Conservation (phyloP, 2,113 vertebrate genomes). For the Girardinichthys multiradiatus region DNA sequence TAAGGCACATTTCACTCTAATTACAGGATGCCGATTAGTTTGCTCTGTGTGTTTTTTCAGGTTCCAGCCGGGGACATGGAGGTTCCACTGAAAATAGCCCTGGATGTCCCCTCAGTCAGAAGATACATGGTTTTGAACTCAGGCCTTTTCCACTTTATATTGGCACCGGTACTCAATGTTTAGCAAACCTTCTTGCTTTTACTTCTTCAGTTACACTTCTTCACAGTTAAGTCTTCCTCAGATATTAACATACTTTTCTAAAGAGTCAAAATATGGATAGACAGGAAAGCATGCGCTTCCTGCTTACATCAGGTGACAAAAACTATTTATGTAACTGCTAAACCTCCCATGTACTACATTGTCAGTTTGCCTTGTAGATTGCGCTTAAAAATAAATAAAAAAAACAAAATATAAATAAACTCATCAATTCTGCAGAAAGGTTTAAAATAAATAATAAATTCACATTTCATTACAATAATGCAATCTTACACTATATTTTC, state of each 20-base stretch:
- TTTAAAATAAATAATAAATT: no score
- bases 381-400: no score
- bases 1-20: background rate
- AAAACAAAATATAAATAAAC: no score
- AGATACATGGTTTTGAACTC: constrained; percentile 83
- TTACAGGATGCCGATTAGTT: background rate
- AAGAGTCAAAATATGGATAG: background rate
- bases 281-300: background rate
- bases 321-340: no score
- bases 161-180: constrained; percentile 74
- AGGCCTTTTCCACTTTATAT: constrained; percentile 73
- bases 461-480: no score
- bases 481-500: no score
- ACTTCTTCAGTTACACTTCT: background rate
- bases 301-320: no score
- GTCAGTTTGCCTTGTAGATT: no score
- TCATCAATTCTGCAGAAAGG: no score
- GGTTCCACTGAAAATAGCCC: constrained; percentile 64
- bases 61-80: constrained; percentile 76
- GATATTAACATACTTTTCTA: background rate
- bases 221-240: background rate
- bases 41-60: constrained; percentile 40
- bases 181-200: background rate
- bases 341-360: no score
- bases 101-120: constrained; percentile 72